These are phyloP conservation scores for Macropus fuliginosus DNA, from an alignment of 2,797 vertebrate genomes.

Conservation along the genomic window DNA sequence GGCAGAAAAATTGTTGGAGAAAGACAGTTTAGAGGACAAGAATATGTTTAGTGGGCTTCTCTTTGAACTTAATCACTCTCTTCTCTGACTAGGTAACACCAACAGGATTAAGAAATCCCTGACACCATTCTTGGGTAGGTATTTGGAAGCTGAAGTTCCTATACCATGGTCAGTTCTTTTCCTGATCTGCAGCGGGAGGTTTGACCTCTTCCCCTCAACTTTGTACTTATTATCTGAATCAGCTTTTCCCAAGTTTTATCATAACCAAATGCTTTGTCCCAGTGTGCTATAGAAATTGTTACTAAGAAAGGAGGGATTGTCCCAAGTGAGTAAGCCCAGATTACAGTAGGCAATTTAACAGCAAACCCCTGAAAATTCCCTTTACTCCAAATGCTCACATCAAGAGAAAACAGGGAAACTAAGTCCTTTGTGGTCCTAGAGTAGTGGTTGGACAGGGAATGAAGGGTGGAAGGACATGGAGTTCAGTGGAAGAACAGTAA, in stretches of 20 bases:
- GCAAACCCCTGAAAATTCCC: background rate
- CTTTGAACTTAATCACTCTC: background rate
- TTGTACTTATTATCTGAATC: background rate
- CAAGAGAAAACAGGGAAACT: too few relatives aligned
- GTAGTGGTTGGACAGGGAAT: background rate
- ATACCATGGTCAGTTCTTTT: background rate
- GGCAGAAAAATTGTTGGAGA: too few relatives aligned
- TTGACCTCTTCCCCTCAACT: background rate
- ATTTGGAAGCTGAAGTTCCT: constrained; percentile 20
- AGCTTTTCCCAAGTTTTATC: background rate
- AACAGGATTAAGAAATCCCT: background rate
- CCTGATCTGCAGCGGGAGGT: background rate
- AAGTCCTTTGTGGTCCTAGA: too few relatives aligned
- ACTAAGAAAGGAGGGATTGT: too few relatives aligned
- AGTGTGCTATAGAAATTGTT: background rate
- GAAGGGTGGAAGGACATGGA: background rate
- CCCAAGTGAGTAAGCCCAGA: background rate
- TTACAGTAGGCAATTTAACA: background rate
- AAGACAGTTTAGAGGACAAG: background rate
- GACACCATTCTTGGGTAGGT: background rate
- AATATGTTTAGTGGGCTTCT: background rate
- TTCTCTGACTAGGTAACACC: background rate
- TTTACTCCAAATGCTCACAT: too few relatives aligned
- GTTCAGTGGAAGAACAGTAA: background rate
- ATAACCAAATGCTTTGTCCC: background rate